A percentile compares a stretch with the other conserved stretches of the same genome.
phyloP scores from a whole-genome alignment of 2,797 vertebrate genomes.

The Myotis myotis region DNA sequence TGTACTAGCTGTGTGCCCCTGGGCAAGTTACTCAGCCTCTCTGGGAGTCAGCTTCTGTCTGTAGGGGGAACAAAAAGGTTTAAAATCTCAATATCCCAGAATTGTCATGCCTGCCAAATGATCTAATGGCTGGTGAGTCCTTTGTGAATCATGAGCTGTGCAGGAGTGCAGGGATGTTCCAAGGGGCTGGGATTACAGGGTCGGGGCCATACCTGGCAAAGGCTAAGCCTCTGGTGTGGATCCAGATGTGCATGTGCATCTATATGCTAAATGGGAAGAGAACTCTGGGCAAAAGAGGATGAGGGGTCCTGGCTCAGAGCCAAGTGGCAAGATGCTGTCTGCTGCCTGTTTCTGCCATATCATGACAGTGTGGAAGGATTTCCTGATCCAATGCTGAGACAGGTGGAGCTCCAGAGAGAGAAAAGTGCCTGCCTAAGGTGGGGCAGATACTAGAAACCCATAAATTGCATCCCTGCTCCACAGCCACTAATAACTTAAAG shows the following conservation, averaged over 20 bases:
- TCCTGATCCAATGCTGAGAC: background rate
- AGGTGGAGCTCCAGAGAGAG: background rate
- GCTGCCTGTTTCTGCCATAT: background rate
- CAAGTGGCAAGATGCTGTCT: background rate
- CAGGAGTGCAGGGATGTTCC: constrained; percentile 55
- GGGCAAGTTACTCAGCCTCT: constrained; percentile 36
- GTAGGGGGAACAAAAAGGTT: background rate
- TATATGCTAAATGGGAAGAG: constrained; percentile 24
- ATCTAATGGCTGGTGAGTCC: constrained; percentile 54
- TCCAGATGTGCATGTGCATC: constrained; percentile 3
- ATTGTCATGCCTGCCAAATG: constrained; percentile 51
- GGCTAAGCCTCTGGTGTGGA: constrained; percentile 16
- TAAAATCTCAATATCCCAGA: background rate
- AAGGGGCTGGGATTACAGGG: constrained; percentile 18
- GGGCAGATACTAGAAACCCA: background rate
- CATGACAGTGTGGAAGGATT: background rate
- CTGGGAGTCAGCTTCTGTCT: constrained; percentile 40
- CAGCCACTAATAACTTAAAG: background rate
- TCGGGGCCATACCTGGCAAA: background rate
- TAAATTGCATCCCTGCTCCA: background rate
- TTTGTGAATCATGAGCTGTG: constrained; percentile 61
- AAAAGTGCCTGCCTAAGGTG: background rate
- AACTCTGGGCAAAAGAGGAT: background rate
- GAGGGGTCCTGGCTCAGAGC: background rate
- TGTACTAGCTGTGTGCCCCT: constrained; percentile 24